Evolutionary conservation across 1,140 invertebrate genomes (phyloP), one percentile per base, ranked within the genome.

Genomic region (Aplysia californica): DNA sequence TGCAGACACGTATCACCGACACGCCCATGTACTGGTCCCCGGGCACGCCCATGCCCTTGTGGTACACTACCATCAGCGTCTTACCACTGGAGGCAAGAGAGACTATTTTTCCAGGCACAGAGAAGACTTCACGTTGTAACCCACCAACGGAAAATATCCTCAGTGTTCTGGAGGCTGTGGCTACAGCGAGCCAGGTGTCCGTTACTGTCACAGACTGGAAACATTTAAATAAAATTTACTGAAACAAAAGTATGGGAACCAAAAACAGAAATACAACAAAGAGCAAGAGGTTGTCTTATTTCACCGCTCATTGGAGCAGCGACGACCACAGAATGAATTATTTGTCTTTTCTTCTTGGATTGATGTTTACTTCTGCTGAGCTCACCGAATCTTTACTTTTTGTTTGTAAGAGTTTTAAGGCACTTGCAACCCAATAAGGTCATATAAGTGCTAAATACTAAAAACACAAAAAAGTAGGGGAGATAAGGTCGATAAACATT

Each of bases 81-180:
- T 94, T 92, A 80, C 93, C 92, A 82, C 92, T 91, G 0, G 93
- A 94, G 75, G 93, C 90, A 80, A 96, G 88, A 77, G 92, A 90
- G 29, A 97, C 93, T 21, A 94, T 90, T 38, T 93, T 92, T 2
- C 96, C 95, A 3, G 94, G 91, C 20, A 96, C 83, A 15, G 92
- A 92, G 81, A 96, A 89, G 2, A 95, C 92, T 88, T 96, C 94
- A 87, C 94, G 92, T 89, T 99, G 97, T 0, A 95, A 93, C 23
- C 97, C 97, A 87, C 94, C 93, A 6, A 95, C 90, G 6, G 94
- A 95, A 87, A 95, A 97, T n/a, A 98, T 86, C 39, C 96, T 90
- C 20, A 99, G 86, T 77, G 94, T 92, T 75, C 94, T 90, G 38
- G 89, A 90, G 79, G 92, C 92, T 0, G 96, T 97, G 4, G 93